Evolutionary conservation across 2,888 invertebrate genomes (phyloP).

Genomic region (Teinopalpus imperialis): DNA sequence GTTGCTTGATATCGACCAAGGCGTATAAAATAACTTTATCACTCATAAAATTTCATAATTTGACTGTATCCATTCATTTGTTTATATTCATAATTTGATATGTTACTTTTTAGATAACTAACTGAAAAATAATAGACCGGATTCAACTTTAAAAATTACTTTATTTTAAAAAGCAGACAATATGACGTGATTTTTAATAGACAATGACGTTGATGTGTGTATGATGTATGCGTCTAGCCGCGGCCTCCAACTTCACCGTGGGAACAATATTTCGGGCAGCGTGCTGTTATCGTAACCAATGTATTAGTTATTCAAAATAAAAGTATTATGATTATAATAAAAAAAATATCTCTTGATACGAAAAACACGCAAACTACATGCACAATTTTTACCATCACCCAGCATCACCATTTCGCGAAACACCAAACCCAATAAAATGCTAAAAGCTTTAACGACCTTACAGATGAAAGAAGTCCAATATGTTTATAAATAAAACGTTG

Average conservation of each 20-base stretch:
- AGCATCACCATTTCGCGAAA: slow-evolving; percentile 9
- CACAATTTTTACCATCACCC: slow-evolving; percentile 10
- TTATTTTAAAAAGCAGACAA: slow-evolving; percentile 77
- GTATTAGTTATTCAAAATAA: slow-evolving; percentile 41
- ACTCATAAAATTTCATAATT: no score
- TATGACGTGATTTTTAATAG: slow-evolving; percentile 81
- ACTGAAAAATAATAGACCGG: no score
- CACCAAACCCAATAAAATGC: slow-evolving; percentile 6
- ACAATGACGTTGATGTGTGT: slow-evolving; percentile 80
- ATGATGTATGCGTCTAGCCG: slow-evolving; percentile 67
- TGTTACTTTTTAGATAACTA: no score
- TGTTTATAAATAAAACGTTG: slow-evolving; percentile 12
- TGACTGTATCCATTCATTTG: no score
- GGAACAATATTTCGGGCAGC: slow-evolving; percentile 74
- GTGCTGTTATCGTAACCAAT: slow-evolving; percentile 71
- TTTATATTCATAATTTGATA: no score
- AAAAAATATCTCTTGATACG: slow-evolving; percentile 1
- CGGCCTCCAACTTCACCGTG: slow-evolving; percentile 59
- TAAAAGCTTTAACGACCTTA: background rate
- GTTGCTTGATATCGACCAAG: no score
- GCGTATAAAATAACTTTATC: no score
- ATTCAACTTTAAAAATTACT: slow-evolving; percentile 64
- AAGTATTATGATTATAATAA: slow-evolving; percentile 27
- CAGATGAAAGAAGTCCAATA: slow-evolving; percentile 6
- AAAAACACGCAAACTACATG: slow-evolving; percentile 3